Percentiles rank a stretch among this genome's conserved stretches.
Evolutionary conservation across 2,888 invertebrate genomes (phyloP).

Genomic region (Cetonia aurata): DNA sequence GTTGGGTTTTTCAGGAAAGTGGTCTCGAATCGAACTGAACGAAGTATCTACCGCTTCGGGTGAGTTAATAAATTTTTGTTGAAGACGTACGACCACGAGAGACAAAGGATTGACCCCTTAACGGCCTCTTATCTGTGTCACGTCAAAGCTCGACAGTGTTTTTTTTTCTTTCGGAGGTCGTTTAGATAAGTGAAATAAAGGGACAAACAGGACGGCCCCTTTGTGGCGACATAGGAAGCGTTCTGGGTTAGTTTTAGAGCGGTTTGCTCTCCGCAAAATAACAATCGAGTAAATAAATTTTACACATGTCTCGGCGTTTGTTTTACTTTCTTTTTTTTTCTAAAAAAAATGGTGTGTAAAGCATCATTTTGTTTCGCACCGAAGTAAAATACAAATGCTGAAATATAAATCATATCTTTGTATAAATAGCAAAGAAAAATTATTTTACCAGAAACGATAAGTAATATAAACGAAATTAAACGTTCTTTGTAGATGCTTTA

Average conservation of each 20-base stretch:
- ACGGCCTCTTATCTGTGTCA: conserved; percentile 43
- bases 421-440: too few relatives aligned
- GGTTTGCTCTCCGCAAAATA: conserved; percentile 18
- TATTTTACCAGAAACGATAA: too few relatives aligned
- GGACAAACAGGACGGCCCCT: conserved; percentile 34
- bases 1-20: conserved; percentile 31
- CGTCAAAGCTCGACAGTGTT: conserved; percentile 40
- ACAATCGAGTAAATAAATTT: conserved; percentile 31
- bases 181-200: conserved; percentile 40
- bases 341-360: too few relatives aligned
- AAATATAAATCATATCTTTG: too few relatives aligned
- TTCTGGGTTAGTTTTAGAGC: conserved; percentile 8
- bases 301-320: conserved; percentile 13
- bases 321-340: neutral
- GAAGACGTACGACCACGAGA: conserved; percentile 40
- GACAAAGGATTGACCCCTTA: conserved; percentile 43
- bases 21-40: conserved; percentile 26
- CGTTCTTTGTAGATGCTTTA: too few relatives aligned
- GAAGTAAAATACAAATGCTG: too few relatives aligned
- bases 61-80: conserved; percentile 43
- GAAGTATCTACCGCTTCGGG: conserved; percentile 25
- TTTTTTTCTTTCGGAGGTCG: conserved; percentile 27
- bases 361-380: too few relatives aligned
- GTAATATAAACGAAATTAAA: too few relatives aligned
- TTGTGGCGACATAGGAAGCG: conserved; percentile 28